phyloP scores from a whole-genome alignment of 2,113 vertebrate genomes.

The Passer domesticus region DNA sequence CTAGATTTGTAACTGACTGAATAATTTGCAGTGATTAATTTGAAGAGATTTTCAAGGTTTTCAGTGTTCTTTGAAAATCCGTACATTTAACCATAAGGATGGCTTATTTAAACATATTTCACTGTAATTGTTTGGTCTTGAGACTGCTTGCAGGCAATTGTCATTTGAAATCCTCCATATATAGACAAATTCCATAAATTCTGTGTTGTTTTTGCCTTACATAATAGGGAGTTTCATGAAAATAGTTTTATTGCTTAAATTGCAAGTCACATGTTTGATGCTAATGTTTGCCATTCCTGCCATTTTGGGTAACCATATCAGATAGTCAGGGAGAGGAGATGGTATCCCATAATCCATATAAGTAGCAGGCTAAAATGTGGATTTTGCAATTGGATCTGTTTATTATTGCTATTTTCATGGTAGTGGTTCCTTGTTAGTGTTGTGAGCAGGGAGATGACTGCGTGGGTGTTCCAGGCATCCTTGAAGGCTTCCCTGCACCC shows the following conservation, averaged over 20 bases:
- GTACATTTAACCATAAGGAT: neutral
- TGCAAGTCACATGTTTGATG: neutral
- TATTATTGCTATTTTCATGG: neutral
- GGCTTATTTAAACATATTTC: neutral
- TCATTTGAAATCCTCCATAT: neutral
- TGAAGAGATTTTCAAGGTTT: slow-evolving; percentile 5
- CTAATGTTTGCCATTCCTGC: neutral
- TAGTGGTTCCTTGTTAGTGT: neutral
- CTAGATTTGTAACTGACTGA: neutral
- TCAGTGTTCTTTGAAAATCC: neutral
- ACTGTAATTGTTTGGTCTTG: neutral
- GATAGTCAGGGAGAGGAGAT: neutral
- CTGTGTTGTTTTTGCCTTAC: neutral
- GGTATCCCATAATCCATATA: neutral
- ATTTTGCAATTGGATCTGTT: neutral
- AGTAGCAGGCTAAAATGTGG: neutral
- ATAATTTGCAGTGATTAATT: slow-evolving; percentile 25
- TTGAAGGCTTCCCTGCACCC: neutral
- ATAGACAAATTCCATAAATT: neutral
- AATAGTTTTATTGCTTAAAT: neutral
- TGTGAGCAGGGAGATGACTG: neutral
- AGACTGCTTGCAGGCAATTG: neutral
- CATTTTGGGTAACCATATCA: neutral
- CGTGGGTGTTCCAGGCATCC: neutral
- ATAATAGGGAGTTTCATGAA: neutral